Evolutionary conservation across 2,797 vertebrate genomes (phyloP), one percentile per base, ranked within the genome.

Genomic region (Orientallactaga sibirica): DNA sequence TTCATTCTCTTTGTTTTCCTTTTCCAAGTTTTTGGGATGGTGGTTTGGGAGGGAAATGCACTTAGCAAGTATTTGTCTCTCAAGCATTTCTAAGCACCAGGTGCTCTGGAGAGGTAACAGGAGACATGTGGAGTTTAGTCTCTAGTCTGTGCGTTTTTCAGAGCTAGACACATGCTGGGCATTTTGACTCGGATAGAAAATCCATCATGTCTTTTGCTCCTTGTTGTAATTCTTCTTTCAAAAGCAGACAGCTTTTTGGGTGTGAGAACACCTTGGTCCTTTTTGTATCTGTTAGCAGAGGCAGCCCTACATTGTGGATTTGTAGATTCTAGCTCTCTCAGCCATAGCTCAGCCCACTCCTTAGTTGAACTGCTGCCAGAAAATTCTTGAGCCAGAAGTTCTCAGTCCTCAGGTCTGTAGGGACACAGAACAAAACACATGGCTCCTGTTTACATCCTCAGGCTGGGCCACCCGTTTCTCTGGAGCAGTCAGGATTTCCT

Each of bases 401-500:
- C 55, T 58, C 80, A 41, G n/a, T 5, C 22, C 52, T 75, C 14
- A 41, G 64, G 64, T 64, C 73, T 74, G 62, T 77, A 87, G 93
- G 82, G 78, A 74, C 80, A 19, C n/a, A 70, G 80, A 91, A 88
- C 70, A 96, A 95, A 94, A 76, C 82, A 43, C 16, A 7, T 20
- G 1, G 64, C 94, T 80, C 89, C 93, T 97, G 96, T 96, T 95
- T 96, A 91, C 86, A 68, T 95, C 96, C 93, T 91, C 41, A 11
- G 41, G 52, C 77, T 62, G 0, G 76, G 93, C 92, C 90, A 67
- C 86, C 88, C 82, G 14, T 77, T 93, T 93, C 94, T 97, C 68
- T 86, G 70, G 48, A 86, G 95, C 29, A 1, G 11, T 64, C 95
- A 96, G 96, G 97, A 97, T 98, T 97, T 97, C 97, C 97, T 93